These are phyloP conservation scores for Spodoptera litura DNA, from an alignment of 1,140 invertebrate genomes.

Conservation along the genomic window DNA sequence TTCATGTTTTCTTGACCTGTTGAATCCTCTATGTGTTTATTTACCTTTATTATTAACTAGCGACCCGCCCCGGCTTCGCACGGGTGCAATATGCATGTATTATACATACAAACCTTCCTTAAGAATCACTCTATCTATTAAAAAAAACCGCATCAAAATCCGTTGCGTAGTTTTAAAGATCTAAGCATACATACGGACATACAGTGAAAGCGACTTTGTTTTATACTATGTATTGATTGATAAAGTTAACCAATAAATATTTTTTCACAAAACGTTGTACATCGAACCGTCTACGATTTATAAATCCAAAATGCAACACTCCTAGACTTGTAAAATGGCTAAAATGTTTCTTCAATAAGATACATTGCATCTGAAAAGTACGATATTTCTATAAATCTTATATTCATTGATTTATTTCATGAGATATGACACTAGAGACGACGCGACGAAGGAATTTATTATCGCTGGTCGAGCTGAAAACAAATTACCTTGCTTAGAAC, in stretches of 20 bases:
- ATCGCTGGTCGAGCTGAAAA: background rate
- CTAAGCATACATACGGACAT: no score
- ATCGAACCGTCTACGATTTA: background rate
- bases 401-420: slow-evolving; percentile 11
- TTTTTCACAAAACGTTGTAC: background rate
- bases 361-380: slow-evolving; percentile 6
- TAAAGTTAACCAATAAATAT: background rate
- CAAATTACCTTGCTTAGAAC: background rate
- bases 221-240: no score
- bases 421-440: background rate
- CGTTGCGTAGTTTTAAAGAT: no score
- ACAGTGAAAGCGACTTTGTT: no score
- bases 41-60: no score
- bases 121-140: no score
- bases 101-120: no score
- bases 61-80: no score
- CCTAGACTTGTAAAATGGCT: background rate
- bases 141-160: no score
- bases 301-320: background rate
- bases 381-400: slow-evolving; percentile 13
- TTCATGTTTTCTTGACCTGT: no score
- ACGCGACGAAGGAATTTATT: background rate
- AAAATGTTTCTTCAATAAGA: background rate
- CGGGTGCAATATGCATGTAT: no score
- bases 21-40: no score